Base-by-base conservation (phyloP, 2,113 vertebrate species). In the Ptyas mucosa region DNA sequence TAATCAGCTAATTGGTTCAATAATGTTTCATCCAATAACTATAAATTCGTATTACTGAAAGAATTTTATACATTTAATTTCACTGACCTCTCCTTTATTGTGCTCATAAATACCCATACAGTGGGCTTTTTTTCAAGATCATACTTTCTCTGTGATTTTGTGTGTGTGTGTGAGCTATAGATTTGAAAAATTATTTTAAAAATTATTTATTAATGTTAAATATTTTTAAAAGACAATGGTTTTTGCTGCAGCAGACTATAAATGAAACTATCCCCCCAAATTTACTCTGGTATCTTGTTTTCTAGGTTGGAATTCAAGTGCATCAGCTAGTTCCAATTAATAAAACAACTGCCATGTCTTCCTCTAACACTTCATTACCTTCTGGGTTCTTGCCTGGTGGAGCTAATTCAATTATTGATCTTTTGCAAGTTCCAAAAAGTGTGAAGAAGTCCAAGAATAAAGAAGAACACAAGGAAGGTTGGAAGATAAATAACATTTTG, bases 231-330 rank as follows among this genome's bases (percentile, higher is more conserved):
- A 81, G 34, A 39, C 69, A 81, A 39, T 81, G 14, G 15, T 81
- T 81, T 81, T 81, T 81, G 15, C 34, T 81, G 15, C 15, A 75
- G 14, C 64, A 34, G 14, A 18, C 29, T 75, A 21, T 69, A 39
- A 81, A 75, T 8, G 26, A 64, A 81, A 2, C 7, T 8, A 39
- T 21, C 75, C 34, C 8, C 18, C 20, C 20, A 39, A 81, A 43
- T 81, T 81, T 26, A 46, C n/a, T 8, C 7, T 10, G 85, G 39
- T 55, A 51, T 93, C 18, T 64, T 87, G 94, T 53, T 85, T 94
- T 97, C 93, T 95, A 98, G 98, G 98, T 98, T 94, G 99, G 99
- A 92, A 98, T 99, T 97, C 99, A 99, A 89, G 98, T 99, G 89
- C 98, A 99, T 90, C 98, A 99, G 87, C 97, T 99, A 90, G 97